phyloP scores from a whole-genome alignment of 2,888 invertebrate species.

The Glaucopsyche alexis region DNA sequence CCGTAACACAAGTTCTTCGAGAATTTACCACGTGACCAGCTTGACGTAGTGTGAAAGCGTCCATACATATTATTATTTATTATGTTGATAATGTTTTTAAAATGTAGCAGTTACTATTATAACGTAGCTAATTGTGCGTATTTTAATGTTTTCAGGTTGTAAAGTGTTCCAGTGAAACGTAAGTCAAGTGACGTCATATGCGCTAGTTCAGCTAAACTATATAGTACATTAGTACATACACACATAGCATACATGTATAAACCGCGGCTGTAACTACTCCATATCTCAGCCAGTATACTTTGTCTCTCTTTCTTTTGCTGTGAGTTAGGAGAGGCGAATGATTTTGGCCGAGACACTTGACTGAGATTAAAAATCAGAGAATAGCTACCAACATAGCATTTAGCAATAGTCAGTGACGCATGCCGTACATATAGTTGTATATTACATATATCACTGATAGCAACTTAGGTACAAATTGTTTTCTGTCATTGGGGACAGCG shows the following conservation, averaged over 20 bases:
- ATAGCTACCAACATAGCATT: not conserved
- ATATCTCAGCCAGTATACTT: not conserved
- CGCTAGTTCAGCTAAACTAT: not conserved
- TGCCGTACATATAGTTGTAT: not conserved
- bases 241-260: not conserved
- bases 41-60: too few relatives aligned
- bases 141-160: slow-evolving; percentile 18
- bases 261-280: not conserved
- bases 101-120: too few relatives aligned
- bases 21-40: too few relatives aligned
- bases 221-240: not conserved
- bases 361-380: not conserved
- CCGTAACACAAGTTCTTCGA: too few relatives aligned
- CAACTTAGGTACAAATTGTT: slow-evolving; percentile 15
- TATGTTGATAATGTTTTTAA: too few relatives aligned
- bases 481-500: not conserved
- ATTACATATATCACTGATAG: not conserved
- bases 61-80: too few relatives aligned
- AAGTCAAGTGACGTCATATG: not conserved
- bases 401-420: not conserved
- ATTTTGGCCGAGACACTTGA: not conserved
- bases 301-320: too few relatives aligned
- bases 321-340: too few relatives aligned
- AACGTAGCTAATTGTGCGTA: too few relatives aligned
- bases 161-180: slow-evolving; percentile 12